Evolutionary conservation across 2,113 vertebrate genomes (phyloP).

Genomic region (Brienomyrus brachyistius): DNA sequence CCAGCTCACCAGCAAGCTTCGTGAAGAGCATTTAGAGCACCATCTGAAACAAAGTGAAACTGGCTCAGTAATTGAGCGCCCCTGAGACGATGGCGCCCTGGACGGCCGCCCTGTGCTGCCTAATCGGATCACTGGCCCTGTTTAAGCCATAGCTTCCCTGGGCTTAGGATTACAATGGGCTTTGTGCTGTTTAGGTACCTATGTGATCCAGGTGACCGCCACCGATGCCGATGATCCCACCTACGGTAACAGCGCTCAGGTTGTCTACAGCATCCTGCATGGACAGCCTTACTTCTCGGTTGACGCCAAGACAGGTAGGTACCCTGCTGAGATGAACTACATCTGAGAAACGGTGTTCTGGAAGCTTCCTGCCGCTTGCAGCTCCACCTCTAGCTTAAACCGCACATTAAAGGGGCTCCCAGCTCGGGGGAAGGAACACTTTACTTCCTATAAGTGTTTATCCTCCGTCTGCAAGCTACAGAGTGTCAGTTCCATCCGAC

Average conservation of each 20-base stretch:
- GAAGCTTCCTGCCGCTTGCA: not conserved
- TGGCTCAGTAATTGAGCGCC: not conserved
- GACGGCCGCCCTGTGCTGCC: not conserved
- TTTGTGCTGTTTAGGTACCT: conserved; percentile 58
- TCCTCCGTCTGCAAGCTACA: not conserved
- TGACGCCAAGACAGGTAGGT: conserved; percentile 76
- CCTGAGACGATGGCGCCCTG: not conserved
- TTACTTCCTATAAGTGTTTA: not conserved
- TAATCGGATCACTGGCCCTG: not conserved
- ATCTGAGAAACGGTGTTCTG: not conserved
- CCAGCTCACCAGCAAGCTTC: not conserved
- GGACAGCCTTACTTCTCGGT: conserved; percentile 80
- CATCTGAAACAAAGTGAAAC: not conserved
- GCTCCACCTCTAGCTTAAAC: not conserved
- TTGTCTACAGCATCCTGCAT: conserved; percentile 78
- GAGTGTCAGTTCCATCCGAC: not conserved
- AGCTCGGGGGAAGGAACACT: not conserved
- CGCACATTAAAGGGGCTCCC: not conserved
- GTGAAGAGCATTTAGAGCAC: not conserved
- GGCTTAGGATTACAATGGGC: not conserved
- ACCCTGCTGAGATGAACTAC: not conserved
- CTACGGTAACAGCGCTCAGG: conserved; percentile 75
- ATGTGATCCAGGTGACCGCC: conserved; percentile 75
- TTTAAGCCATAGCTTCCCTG: not conserved
- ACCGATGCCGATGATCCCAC: conserved; percentile 76